Evolutionary conservation across 2,888 invertebrate species (phyloP), one percentile per base, ranked within the genome.

Genomic region (Caradrina kadenii): DNA sequence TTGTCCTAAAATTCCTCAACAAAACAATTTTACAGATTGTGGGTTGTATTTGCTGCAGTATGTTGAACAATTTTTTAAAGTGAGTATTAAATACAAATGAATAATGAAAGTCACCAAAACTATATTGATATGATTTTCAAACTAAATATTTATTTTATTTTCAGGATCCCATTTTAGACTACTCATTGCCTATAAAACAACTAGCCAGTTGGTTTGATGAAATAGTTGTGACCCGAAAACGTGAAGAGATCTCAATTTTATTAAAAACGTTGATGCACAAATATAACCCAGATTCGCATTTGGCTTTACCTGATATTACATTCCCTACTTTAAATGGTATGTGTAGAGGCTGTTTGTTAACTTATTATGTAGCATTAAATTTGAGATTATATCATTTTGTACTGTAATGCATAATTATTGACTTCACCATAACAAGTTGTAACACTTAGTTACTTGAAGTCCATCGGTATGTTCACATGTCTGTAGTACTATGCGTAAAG

Each of bases 1-100:
- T 80, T 97, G 97, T 87, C 98, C 98, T 0, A 98, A 98, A 95
- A 98, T 99, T 79, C 99, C 99, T n/a, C 99, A 99, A 90, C 99
- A 99, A 94, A 98, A 97, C 81, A 99, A 99, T 96, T 99, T 98
- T 90, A 98, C 98, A 52, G 99, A 99, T 92, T 99, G 99, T 94
- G 99, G 99, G 0, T 96, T 99, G 17, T 99, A 98, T 93, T 96
- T 99, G 71, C 95, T 99, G 65, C 99, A 99, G 91, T 99, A 99
- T 96, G 99, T 99, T 7, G 99, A 99, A 94, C 98, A 98, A 73
- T 99, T 99, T 95, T 99, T 99, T 92, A 97, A 97, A 96, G 98
- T 98, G 31, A 72, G 81, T 66, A 65, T 22, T 2, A 19, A 2
- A 50, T 7, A 13, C 22, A 22, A 17, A 1, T 21, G 13, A 48